Conservation (phyloP, 2,888 invertebrate species). For the Luperina testacea region DNA sequence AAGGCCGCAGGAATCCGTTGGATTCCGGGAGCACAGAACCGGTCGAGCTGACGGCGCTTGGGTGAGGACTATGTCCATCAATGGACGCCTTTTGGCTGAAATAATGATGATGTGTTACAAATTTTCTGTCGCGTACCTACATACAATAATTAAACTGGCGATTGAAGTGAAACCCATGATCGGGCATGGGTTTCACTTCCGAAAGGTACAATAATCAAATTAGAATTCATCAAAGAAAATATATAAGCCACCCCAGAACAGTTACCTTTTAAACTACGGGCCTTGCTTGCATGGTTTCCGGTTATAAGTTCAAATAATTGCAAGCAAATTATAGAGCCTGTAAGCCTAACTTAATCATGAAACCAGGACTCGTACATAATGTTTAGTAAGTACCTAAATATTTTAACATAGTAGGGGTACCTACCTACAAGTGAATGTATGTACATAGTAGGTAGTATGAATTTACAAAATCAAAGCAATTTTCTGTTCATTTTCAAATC, state of each 20-base stretch:
- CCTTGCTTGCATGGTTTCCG: no score
- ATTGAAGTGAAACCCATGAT: not conserved
- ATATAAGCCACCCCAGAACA: not conserved
- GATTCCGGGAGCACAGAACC: no score
- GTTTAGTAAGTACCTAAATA: not conserved
- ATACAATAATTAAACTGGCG: not conserved
- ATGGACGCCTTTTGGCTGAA: no score
- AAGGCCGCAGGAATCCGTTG: no score
- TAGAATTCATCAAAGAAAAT: not conserved
- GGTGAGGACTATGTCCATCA: no score
- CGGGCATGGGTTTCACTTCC: not conserved
- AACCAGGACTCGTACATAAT: not conserved
- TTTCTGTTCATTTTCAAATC: slow-evolving; percentile 4
- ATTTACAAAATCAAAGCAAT: not conserved
- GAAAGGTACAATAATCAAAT: not conserved
- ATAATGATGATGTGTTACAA: no score
- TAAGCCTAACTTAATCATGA: no score
- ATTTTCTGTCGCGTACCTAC: no score
- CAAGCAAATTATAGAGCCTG: not conserved
- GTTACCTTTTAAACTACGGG: not conserved
- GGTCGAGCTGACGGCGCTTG: no score
- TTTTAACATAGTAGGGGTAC: not conserved
- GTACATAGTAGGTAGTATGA: no score
- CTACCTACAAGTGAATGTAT: no score
- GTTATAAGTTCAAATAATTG: not conserved